Percentiles rank a stretch among this genome's conserved stretches.
Conservation (phyloP, 2,888 invertebrate genomes). For the Apodemia zela region DNA sequence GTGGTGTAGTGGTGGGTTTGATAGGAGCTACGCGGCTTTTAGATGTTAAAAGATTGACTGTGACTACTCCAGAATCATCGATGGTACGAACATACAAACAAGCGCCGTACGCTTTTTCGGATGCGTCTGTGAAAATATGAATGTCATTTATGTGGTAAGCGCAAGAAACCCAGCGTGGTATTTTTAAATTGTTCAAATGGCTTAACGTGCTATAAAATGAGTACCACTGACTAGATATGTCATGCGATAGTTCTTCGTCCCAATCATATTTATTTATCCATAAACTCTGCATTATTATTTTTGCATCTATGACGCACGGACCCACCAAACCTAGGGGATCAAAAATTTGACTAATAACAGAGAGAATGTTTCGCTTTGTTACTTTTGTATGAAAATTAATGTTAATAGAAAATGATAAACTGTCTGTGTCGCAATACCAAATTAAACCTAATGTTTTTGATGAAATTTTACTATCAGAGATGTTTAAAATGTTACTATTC, state of each 20-base stretch:
- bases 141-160: conserved; percentile 27
- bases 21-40: conserved; percentile 20
- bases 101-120: conserved; percentile 28
- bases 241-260: conserved; percentile 28
- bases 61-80: neutral
- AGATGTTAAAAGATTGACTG: neutral
- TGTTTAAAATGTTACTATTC: conserved; percentile 23
- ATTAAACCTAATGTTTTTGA: conserved; percentile 36
- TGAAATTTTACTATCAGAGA: neutral
- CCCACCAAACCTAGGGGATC: conserved; percentile 35
- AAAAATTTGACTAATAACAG: conserved; percentile 33
- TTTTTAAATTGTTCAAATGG: conserved; percentile 27
- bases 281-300: conserved; percentile 32
- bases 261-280: conserved; percentile 29
- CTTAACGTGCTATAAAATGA: conserved; percentile 17
- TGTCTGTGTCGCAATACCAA: conserved; percentile 33
- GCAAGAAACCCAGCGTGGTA: conserved; percentile 32
- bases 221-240: conserved; percentile 23
- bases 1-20: conserved; percentile 26
- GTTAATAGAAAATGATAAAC: conserved; percentile 31
- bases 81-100: conserved; percentile 33
- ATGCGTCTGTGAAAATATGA: conserved; percentile 37
- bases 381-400: conserved; percentile 27
- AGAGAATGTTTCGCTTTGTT: conserved; percentile 36
- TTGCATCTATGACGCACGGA: conserved; percentile 33